phyloP scores from a whole-genome alignment of 2,888 invertebrate genomes.

The Monoplex corrugatus region DNA sequence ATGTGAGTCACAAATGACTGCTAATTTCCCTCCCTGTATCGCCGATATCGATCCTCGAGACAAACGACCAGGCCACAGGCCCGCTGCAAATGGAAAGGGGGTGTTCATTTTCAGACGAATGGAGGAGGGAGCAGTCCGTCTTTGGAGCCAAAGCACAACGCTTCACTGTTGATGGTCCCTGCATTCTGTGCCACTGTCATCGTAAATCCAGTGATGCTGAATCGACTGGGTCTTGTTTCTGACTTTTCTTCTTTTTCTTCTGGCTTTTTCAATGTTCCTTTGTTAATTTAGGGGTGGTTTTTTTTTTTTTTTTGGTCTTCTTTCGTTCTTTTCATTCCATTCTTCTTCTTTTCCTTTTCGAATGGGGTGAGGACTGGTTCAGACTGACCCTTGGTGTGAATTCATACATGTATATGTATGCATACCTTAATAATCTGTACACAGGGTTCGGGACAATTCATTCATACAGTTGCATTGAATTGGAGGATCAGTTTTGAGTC shows the following conservation, averaged over 20 bases:
- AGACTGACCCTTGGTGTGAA: no score
- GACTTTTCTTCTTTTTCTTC: no score
- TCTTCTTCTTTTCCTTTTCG: no score
- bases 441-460: no score
- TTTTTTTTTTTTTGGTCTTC: not conserved
- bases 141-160: not conserved
- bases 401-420: no score
- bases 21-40: constrained; percentile 16
- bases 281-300: not conserved
- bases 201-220: not conserved
- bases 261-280: not conserved
- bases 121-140: not conserved
- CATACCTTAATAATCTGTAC: no score
- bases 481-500: no score
- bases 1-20: constrained; percentile 24
- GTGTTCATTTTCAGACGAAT: constrained; percentile 37
- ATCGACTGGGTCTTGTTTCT: no score
- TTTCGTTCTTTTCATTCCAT: no score
- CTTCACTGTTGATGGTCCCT: not conserved
- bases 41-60: not conserved
- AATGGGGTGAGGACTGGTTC: no score
- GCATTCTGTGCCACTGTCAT: not conserved
- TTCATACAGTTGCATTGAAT: no score
- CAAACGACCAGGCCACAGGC: not conserved
- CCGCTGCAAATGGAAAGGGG: constrained; percentile 40